Percentiles rank a stretch among this genome's conserved stretches.
Conservation (phyloP, 2,888 invertebrate genomes). For the Cactoblastis cactorum region DNA sequence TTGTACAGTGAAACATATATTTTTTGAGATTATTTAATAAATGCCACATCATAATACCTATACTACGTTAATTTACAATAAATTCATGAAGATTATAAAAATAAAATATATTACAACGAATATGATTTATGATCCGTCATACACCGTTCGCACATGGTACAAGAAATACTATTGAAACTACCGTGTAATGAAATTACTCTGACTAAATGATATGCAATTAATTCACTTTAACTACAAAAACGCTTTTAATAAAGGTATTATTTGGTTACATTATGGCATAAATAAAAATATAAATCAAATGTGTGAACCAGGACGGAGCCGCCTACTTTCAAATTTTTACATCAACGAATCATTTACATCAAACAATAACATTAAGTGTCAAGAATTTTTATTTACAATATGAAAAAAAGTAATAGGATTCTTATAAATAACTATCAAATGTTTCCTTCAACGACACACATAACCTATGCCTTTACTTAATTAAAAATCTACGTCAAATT, state of each 20-base stretch:
- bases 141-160: background rate
- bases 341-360: background rate
- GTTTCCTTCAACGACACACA: background rate
- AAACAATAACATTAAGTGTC: background rate
- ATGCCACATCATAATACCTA: conserved; percentile 43
- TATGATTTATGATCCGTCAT: background rate
- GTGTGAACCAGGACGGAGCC: conserved; percentile 2
- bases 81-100: conserved; percentile 25
- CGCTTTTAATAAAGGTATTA: background rate
- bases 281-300: background rate
- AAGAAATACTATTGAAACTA: background rate
- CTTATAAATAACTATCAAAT: background rate
- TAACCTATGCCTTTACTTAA: background rate
- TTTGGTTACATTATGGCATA: background rate
- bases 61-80: conserved; percentile 30
- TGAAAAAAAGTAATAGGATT: background rate
- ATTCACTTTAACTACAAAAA: background rate
- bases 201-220: conserved; percentile 22
- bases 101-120: conserved; percentile 18
- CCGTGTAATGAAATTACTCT: background rate
- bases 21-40: conserved; percentile 51
- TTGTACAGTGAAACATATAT: conserved; percentile 43
- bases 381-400: background rate
- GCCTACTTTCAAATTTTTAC: background rate
- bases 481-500: background rate